A percentile compares a stretch with the other conserved stretches of the same genome.
Evolutionary conservation across 2,888 invertebrate species (phyloP).

Genomic region (Acronicta aceris): DNA sequence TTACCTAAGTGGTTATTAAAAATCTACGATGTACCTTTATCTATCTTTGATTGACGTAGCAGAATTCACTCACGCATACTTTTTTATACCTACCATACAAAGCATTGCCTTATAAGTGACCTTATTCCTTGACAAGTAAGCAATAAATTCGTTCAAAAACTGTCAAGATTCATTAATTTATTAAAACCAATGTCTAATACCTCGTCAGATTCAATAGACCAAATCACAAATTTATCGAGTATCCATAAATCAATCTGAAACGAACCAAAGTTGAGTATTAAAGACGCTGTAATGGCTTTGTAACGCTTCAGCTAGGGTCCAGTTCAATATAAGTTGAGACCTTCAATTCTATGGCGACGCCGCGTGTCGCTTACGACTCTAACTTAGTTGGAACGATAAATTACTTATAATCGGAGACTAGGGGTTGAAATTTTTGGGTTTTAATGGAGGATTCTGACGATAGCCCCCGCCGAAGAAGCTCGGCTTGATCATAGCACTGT

Average conservation of each 20-base stretch:
- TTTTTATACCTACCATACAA: too few species aligned
- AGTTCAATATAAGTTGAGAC: slow-evolving; percentile 55
- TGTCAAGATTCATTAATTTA: too few species aligned
- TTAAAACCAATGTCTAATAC: background rate
- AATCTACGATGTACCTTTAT: too few species aligned
- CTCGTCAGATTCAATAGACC: background rate
- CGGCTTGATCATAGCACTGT: too few species aligned
- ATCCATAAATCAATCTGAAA: slow-evolving; percentile 49
- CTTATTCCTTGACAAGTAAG: too few species aligned
- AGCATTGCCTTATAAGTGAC: too few species aligned
- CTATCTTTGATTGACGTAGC: too few species aligned
- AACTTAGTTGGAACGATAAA: slow-evolving; percentile 56
- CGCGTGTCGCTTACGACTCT: slow-evolving; percentile 58
- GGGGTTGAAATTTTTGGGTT: slow-evolving; percentile 39
- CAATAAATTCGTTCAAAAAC: too few species aligned
- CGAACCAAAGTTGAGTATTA: slow-evolving; percentile 47
- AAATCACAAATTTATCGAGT: slow-evolving; percentile 31
- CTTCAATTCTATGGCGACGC: slow-evolving; percentile 48
- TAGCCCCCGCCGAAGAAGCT: slow-evolving; percentile 7
- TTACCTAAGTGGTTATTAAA: too few species aligned
- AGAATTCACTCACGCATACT: too few species aligned
- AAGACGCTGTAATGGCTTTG: slow-evolving; percentile 48
- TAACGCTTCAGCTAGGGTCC: slow-evolving; percentile 47
- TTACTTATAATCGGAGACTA: slow-evolving; percentile 54
- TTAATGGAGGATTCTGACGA: slow-evolving; percentile 31